Conservation (phyloP, 1,140 invertebrate species). For the Neodiprion lecontei region DNA sequence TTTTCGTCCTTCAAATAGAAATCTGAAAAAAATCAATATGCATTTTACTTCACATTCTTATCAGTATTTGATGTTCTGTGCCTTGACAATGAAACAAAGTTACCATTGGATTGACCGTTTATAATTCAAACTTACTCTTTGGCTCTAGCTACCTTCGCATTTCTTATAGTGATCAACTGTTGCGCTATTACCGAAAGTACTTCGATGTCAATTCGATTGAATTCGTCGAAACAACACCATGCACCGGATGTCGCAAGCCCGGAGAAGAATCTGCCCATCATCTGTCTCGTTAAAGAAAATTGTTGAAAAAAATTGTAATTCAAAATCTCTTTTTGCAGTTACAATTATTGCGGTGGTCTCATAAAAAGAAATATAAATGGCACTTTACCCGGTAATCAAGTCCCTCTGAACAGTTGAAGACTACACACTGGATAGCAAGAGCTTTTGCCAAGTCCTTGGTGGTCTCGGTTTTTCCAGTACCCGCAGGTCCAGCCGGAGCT, state of each 20-base stretch:
- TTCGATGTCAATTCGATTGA: conserved; percentile 91
- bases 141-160: conserved; percentile 74
- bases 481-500: conserved; percentile 86
- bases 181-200: conserved; percentile 89
- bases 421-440: conserved; percentile 86
- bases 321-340: too few species aligned
- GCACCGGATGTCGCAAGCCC: conserved; percentile 87
- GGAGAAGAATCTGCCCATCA: conserved; percentile 89
- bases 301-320: too few species aligned
- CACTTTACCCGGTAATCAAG: conserved; percentile 71
- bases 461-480: conserved; percentile 95
- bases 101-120: conserved; percentile 5
- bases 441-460: conserved; percentile 91
- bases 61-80: not conserved
- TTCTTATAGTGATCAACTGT: conserved; percentile 79
- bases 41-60: not conserved
- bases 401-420: conserved; percentile 90
- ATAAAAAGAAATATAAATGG: too few species aligned
- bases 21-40: conserved; percentile 58
- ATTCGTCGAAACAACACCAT: conserved; percentile 93
- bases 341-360: too few species aligned
- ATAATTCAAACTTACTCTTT: conserved; percentile 59
- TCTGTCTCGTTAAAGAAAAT: conserved; percentile 50
- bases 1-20: conserved; percentile 90
- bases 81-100: conserved; percentile 4